phyloP scores from a whole-genome alignment of 2,797 vertebrate species.

The Bradypodion pumilum region DNA sequence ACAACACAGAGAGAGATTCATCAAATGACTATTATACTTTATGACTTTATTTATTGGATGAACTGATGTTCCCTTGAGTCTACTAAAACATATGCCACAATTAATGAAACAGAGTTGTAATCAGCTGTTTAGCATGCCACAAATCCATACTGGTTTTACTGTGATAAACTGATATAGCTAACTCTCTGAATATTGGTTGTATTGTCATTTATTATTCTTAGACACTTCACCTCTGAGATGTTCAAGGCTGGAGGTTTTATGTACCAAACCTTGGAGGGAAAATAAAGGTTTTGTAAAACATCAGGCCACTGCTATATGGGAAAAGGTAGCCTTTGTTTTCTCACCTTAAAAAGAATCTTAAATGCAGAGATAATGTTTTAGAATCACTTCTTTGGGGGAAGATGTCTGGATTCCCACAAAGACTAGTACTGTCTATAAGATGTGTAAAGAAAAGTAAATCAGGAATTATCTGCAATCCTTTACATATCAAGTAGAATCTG shows the following conservation, averaged over 20 bases:
- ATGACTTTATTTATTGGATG: neutral
- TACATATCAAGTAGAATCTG: neutral
- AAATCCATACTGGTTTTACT: neutral
- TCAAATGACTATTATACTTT: neutral
- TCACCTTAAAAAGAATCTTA: too few relatives aligned
- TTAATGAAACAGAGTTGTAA: too few relatives aligned
- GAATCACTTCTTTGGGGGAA: neutral
- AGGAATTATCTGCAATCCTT: neutral
- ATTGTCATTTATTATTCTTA: neutral
- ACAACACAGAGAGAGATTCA: neutral
- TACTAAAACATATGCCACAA: neutral
- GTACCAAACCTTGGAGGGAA: neutral
- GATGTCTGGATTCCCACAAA: neutral
- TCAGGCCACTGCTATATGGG: neutral
- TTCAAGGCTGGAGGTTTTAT: neutral
- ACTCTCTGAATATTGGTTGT: neutral
- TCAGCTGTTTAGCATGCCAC: neutral
- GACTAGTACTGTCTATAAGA: neutral
- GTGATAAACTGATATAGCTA: neutral
- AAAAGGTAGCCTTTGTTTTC: neutral
- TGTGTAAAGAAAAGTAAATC: neutral
- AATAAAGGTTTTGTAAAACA: neutral
- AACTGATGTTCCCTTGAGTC: neutral
- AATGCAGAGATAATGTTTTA: constrained; percentile 6
- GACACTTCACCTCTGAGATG: neutral